Base-by-base conservation (phyloP, 1,140 invertebrate species). In the Spodoptera litura region DNA sequence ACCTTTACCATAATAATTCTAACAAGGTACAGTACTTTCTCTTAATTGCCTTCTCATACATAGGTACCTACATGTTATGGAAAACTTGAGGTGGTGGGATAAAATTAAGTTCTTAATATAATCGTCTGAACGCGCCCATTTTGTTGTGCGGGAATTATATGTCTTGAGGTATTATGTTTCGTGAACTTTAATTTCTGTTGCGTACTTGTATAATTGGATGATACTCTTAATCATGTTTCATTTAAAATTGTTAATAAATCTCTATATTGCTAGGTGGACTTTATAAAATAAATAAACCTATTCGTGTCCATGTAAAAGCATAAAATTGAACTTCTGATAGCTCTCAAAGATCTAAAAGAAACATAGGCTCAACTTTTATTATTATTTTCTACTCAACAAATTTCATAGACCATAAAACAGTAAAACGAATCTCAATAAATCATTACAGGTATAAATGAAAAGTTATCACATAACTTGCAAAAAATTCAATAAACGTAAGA, bases 1-100 rank as follows among this genome's bases (percentile, higher is more conserved):
- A 88, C 83, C 79, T 86, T 81, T 75, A 74, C 79, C 80, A 80
- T 87, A 85, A 88, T 88, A 88, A 88, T 84, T 87, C 81, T 88
- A 88, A 88, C 87, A 87, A 87, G 87, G 74, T 82, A 85, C 78
- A 82, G 85, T 85, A 83, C 83, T 81, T 86, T 83, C 82, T 81
- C 87, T 87, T 90, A 89, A 90, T 90, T 86, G 81, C 86, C 85
- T 85, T 87, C 84, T 82, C 83, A 85, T 83, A 86, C 83, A 83
- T 76, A 20, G 20, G 20, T 20, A 20, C 20, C 20, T 20, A 83
- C 84, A 79, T 83, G 78, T 85, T 81, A 86, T 84, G 81, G 78
- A 87, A 83, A 82, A 83, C 78, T 86, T 85, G 73, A 81, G 77
- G 79, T 79, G 72, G 73, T 84, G 62, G 76, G 66, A 82, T 78